Conservation (phyloP, 2,888 invertebrate species). For the Pecten maximus region DNA sequence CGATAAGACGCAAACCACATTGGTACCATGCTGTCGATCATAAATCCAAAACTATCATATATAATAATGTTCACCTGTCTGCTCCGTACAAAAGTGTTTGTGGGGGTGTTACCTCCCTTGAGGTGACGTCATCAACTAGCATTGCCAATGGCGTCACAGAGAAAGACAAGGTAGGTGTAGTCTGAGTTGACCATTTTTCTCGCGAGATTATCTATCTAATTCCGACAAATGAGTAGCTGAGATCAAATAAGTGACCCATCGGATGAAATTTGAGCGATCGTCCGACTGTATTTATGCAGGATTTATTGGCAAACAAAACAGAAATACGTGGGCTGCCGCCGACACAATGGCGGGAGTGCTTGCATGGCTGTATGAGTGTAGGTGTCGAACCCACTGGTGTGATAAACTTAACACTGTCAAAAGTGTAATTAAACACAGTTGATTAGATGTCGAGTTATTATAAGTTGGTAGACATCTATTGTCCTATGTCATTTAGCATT, state of each 20-base stretch:
- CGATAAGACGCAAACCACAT: no score
- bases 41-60: no score
- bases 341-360: conserved; percentile 9
- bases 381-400: conserved; percentile 16
- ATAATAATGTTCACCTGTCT: no score
- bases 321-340: background rate
- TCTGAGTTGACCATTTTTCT: background rate
- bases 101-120: background rate
- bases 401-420: background rate
- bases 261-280: background rate
- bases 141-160: background rate
- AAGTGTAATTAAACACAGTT: background rate
- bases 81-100: background rate
- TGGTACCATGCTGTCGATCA: no score
- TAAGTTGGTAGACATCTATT: no score
- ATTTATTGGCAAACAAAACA: background rate
- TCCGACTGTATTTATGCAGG: conserved; percentile 19
- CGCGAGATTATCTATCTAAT: background rate
- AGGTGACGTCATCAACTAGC: background rate
- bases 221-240: background rate
- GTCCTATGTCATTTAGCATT: background rate
- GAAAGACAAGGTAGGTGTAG: background rate
- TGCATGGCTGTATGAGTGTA: background rate
- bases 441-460: background rate
- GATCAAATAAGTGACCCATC: background rate